phyloP scores from a whole-genome alignment of 1,140 invertebrate species.

The Lordiphosa stackelbergi region DNA sequence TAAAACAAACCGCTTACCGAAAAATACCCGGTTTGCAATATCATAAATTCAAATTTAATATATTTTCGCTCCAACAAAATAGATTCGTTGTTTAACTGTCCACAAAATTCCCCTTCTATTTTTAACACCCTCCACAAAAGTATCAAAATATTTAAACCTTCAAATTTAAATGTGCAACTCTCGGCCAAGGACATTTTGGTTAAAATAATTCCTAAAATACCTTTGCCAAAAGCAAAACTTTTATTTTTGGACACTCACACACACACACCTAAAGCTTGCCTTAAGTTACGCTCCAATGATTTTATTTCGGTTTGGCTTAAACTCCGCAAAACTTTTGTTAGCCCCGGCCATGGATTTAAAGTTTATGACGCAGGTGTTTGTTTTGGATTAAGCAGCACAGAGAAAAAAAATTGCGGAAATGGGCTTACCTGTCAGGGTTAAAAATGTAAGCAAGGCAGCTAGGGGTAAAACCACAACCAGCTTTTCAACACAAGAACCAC shows the following conservation, averaged over 20 bases:
- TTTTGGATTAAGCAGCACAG: slow-evolving; percentile 43
- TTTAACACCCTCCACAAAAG: too few relatives aligned
- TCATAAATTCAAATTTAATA: too few relatives aligned
- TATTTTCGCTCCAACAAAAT: too few relatives aligned
- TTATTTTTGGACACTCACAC: slow-evolving; percentile 28
- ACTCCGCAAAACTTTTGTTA: slow-evolving; percentile 45
- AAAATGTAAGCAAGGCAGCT: slow-evolving; percentile 15
- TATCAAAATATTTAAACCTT: too few relatives aligned
- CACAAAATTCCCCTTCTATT: too few relatives aligned
- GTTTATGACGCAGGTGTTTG: slow-evolving; percentile 68
- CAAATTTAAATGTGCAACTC: background rate
- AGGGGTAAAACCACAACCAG: slow-evolving; percentile 41
- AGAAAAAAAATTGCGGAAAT: slow-evolving; percentile 10
- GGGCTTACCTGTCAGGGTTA: slow-evolving; percentile 27
- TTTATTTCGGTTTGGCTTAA: slow-evolving; percentile 54
- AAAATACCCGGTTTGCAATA: too few relatives aligned
- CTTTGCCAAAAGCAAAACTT: slow-evolving; percentile 58
- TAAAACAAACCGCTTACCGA: too few relatives aligned
- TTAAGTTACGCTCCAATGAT: slow-evolving; percentile 56
- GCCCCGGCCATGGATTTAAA: slow-evolving; percentile 50
- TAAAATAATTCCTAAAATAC: slow-evolving; percentile 48
- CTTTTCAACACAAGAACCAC: slow-evolving; percentile 53
- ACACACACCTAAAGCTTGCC: slow-evolving; percentile 34
- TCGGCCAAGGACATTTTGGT: slow-evolving; percentile 5
- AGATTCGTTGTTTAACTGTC: too few relatives aligned